These are phyloP conservation scores for Gari tellinella DNA, from an alignment of 2,888 invertebrate genomes.

Conservation along the genomic window DNA sequence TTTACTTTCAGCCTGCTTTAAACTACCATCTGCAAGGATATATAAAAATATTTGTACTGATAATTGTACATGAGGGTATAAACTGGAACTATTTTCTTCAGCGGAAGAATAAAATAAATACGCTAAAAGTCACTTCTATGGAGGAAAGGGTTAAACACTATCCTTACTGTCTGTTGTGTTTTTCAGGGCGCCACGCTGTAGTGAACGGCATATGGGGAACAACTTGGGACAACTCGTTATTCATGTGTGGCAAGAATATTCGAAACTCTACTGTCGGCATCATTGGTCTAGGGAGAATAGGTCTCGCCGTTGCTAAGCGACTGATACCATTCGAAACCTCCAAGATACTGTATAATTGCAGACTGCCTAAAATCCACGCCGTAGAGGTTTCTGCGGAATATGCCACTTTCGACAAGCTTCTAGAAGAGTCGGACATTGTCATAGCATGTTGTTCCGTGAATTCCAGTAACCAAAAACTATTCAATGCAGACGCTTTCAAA, in stretches of 20 bases:
- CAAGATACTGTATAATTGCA: slow-evolving; percentile 90
- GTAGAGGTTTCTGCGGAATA: slow-evolving; percentile 88
- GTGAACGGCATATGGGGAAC: slow-evolving; percentile 91
- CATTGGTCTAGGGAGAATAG: slow-evolving; percentile 84
- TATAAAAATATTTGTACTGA: too few species aligned
- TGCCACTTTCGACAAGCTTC: slow-evolving; percentile 89
- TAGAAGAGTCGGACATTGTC: slow-evolving; percentile 93
- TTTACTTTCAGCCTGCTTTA: too few species aligned
- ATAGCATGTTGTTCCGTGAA: slow-evolving; percentile 92
- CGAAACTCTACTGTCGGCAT: slow-evolving; percentile 89
- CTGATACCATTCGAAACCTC: slow-evolving; percentile 91
- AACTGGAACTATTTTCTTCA: too few species aligned
- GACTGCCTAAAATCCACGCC: slow-evolving; percentile 86
- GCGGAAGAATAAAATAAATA: too few species aligned
- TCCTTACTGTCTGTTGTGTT: too few species aligned
- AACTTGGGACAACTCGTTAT: slow-evolving; percentile 89
- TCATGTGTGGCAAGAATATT: slow-evolving; percentile 95
- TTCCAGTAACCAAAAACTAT: slow-evolving; percentile 89
- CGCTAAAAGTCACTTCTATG: too few species aligned
- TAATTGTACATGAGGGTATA: too few species aligned
- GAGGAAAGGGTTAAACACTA: too few species aligned
- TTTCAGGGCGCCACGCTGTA: too few species aligned
- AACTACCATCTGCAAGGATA: too few species aligned
- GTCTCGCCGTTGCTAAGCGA: slow-evolving; percentile 90
- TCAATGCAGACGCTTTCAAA: slow-evolving; percentile 90